phyloP scores from a whole-genome alignment of 2,797 vertebrate genomes.

The Dallia pectoralis region DNA sequence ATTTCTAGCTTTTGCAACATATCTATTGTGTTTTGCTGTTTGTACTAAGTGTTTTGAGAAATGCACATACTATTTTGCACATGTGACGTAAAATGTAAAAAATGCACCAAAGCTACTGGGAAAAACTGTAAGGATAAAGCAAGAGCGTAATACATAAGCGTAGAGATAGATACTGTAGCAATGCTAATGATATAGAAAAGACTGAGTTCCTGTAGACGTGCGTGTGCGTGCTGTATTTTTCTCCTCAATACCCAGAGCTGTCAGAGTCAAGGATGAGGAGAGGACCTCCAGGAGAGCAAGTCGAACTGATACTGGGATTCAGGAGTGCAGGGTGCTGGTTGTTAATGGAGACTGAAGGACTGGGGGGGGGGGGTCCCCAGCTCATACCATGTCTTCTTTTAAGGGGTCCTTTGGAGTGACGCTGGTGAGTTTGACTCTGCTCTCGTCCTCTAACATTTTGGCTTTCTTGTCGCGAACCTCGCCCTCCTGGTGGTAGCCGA shows the following conservation, averaged over 20 bases:
- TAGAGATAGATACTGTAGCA: not conserved
- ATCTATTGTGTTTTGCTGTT: no score
- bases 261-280: not conserved
- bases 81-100: no score
- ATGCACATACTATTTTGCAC: no score
- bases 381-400: slow-evolving; percentile 71
- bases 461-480: slow-evolving; percentile 69
- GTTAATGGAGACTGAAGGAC: not conserved
- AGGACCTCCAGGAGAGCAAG: not conserved
- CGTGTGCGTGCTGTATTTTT: slow-evolving; percentile 5
- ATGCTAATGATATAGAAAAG: not conserved
- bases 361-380: not conserved
- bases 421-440: slow-evolving; percentile 77
- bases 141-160: slow-evolving; percentile 44
- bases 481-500: slow-evolving; percentile 88
- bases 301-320: not conserved
- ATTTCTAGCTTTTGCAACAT: no score
- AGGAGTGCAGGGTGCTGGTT: not conserved
- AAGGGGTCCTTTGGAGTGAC: slow-evolving; percentile 63
- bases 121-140: slow-evolving; percentile 21
- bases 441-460: slow-evolving; percentile 62
- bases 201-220: not conserved
- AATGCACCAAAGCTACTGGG: no score
- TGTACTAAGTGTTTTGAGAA: no score
- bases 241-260: slow-evolving; percentile 24